Percentiles rank a stretch among this genome's conserved stretches.
These are phyloP conservation scores for Polypterus bichir DNA, from an alignment of 2,113 vertebrate species.

Conservation along the genomic window DNA sequence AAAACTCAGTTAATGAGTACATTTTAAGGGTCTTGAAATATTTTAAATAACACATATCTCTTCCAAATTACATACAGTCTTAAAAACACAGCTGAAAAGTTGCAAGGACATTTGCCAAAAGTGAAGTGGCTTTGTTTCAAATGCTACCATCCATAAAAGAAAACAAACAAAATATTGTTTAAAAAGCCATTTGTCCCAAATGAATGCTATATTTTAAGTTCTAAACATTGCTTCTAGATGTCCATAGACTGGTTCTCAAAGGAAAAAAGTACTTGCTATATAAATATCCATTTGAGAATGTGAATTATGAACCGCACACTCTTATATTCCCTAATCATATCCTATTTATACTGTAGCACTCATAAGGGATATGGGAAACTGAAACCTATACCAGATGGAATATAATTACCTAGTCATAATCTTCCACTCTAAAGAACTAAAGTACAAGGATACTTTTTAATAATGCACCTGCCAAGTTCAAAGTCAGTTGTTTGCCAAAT, in stretches of 20 bases:
- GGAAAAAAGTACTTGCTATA: background rate
- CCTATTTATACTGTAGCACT: slow-evolving; percentile 3
- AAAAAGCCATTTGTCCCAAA: no score
- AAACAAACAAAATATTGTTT: no score
- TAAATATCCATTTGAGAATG: background rate
- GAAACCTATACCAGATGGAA: slow-evolving; percentile 4
- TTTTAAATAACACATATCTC: background rate
- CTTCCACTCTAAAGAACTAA: background rate
- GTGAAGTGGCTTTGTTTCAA: no score
- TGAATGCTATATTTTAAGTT: no score
- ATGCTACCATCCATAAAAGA: no score
- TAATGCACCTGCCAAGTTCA: no score
- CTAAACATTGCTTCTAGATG: no score
- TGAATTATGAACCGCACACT: background rate
- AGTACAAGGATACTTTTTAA: background rate
- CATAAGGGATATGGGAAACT: slow-evolving; percentile 5
- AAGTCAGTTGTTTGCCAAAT: no score
- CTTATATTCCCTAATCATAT: slow-evolving; percentile 2
- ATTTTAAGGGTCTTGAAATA: background rate
- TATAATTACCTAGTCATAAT: slow-evolving; percentile 5
- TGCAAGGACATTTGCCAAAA: no score
- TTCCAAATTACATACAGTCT: no score
- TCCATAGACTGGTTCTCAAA: no score
- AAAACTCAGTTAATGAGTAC: background rate
- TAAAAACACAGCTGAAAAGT: no score